These are phyloP conservation scores for Bibio marci DNA, from an alignment of 2,888 invertebrate genomes.

Conservation along the genomic window DNA sequence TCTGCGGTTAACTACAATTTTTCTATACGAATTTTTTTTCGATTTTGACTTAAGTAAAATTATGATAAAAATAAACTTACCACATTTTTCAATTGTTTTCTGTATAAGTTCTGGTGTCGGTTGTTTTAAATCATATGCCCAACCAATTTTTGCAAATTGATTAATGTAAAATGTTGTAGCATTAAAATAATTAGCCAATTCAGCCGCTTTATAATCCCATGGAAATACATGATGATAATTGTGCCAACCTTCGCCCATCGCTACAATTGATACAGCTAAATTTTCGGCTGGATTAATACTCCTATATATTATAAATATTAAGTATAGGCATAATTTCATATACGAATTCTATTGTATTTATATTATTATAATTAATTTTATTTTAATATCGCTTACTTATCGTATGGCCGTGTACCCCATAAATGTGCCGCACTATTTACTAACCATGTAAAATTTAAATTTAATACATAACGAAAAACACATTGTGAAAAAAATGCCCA, in stretches of 20 bases:
- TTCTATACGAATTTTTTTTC: too few species aligned
- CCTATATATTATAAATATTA: conserved; percentile 27
- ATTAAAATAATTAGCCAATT: conserved; percentile 57
- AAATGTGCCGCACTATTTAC: conserved; percentile 80
- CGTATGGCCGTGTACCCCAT: conserved; percentile 55
- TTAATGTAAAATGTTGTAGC: conserved; percentile 52
- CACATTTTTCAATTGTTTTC: conserved; percentile 37
- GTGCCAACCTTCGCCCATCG: conserved; percentile 72
- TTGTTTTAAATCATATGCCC: conserved; percentile 60
- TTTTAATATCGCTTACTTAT: conserved; percentile 46
- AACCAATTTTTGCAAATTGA: conserved; percentile 47
- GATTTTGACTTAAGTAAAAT: too few species aligned
- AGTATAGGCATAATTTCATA: not conserved
- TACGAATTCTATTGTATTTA: too few species aligned
- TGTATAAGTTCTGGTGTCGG: conserved; percentile 39
- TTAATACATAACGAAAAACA: conserved; percentile 51
- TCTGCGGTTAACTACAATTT: too few species aligned
- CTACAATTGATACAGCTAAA: conserved; percentile 47
- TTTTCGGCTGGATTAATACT: conserved; percentile 66
- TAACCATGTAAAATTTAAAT: conserved; percentile 74
- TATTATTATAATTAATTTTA: too few species aligned
- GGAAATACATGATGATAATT: conserved; percentile 43
- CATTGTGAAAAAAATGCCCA: conserved; percentile 49
- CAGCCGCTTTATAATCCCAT: conserved; percentile 88
- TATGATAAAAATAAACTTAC: conserved; percentile 2